Evolutionary conservation across 2,888 invertebrate genomes (phyloP), one percentile per base, ranked within the genome.

Genomic region (Leptogaster cylindrica): DNA sequence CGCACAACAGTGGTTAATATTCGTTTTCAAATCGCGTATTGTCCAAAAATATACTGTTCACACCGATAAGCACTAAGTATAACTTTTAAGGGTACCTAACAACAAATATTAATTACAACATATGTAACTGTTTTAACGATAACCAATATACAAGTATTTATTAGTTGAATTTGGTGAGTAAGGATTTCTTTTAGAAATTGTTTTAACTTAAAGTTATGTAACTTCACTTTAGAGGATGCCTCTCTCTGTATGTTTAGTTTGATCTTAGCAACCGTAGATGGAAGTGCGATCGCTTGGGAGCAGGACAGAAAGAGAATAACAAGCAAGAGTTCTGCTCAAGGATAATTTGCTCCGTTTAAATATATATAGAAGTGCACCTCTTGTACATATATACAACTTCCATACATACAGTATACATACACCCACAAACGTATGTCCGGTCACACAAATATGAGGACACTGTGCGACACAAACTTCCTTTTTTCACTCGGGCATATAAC

Each of bases 261-360:
- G 25, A 66, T 61, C 50, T 66, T 44, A 44, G 41, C 61, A 23
- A 46, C 55, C 28, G 39, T 69, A 69, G 69, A 69, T 64, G 69
- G 69, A 31, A 48, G 66, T 69, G 50, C 48, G 69, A 69, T 69
- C 66, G 69, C 65, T 67, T 67, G 50, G 64, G 39, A 65, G 66
- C 67, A 69, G 66, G 52, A 67, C 64, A 61, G 52, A 68, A 58
- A 69, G 67, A 69, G 66, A 64, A 65, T 64, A 66, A 64, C 66
- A 66, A 52, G 39, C 46, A 64, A 28, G 44, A 61, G 36, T 61
- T 31, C 50, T 58, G 66, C 66, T 69, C 67, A 67, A 69, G 69
- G 63, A 66, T 67, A 64, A 66, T 50, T 50, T 64, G 41, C 61
- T 67, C 44, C 63, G 39, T 46, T 68, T 39, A 33, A 28, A n/a